These are phyloP conservation scores for Deroptyus accipitrinus DNA, from an alignment of 2,113 vertebrate genomes.

Conservation along the genomic window DNA sequence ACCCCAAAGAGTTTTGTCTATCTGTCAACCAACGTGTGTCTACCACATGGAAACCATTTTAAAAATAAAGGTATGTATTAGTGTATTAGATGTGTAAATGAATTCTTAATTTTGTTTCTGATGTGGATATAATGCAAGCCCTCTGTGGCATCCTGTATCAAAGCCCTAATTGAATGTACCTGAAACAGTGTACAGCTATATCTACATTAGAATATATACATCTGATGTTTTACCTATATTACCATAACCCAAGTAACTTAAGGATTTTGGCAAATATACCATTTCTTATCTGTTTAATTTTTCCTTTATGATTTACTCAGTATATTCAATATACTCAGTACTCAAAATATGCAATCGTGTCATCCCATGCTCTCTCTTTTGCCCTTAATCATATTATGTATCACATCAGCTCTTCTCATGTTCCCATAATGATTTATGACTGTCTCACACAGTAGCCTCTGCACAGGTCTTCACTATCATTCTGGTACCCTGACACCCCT, in stretches of 20 bases:
- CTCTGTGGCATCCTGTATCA: neutral
- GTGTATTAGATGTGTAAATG: neutral
- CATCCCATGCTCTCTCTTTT: neutral
- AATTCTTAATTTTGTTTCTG: neutral
- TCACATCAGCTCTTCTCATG: neutral
- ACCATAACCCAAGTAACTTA: neutral
- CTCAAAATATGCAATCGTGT: neutral
- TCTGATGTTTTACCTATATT: neutral
- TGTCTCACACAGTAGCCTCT: neutral
- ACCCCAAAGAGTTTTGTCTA: neutral
- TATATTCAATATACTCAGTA: neutral
- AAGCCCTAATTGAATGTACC: neutral
- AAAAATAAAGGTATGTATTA: neutral
- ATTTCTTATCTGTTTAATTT: neutral
- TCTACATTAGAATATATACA: neutral
- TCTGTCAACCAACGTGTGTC: neutral
- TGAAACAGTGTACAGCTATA: neutral
- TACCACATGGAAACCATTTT: neutral
- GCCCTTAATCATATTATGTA: neutral
- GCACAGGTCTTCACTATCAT: neutral
- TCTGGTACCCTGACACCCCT: neutral
- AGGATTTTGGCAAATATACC: neutral
- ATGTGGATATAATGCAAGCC: neutral
- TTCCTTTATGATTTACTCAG: neutral
- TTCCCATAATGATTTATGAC: neutral